phyloP scores from a whole-genome alignment of 2,113 vertebrate genomes.

The Chionodraco myersi region DNA sequence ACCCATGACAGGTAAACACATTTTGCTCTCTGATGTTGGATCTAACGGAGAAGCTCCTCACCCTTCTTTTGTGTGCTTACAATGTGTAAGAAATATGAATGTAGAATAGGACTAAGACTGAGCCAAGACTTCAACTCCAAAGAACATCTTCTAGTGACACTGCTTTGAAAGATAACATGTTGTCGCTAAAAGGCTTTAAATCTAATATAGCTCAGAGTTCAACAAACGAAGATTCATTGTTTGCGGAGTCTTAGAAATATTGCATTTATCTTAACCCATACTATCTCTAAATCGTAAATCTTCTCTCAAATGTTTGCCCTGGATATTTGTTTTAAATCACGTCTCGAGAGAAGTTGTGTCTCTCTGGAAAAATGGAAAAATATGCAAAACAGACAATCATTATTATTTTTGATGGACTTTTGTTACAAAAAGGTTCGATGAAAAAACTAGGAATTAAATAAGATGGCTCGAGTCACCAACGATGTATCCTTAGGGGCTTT shows the following conservation, averaged over 20 bases:
- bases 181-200: too few species aligned
- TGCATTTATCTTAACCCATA: neutral
- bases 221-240: too few species aligned
- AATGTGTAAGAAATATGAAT: neutral
- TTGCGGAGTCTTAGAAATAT: neutral
- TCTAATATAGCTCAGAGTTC: too few species aligned
- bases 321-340: neutral
- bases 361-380: neutral
- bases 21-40: constrained; percentile 1
- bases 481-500: too few species aligned
- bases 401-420: neutral
- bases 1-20: constrained; percentile 91
- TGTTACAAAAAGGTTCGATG: too few species aligned
- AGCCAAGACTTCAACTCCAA: neutral
- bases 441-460: too few species aligned
- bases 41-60: neutral
- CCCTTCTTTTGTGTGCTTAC: too few species aligned
- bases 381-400: neutral
- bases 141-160: neutral
- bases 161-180: neutral
- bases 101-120: too few species aligned
- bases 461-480: too few species aligned
- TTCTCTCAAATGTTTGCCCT: too few species aligned
- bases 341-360: neutral
- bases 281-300: neutral